phyloP scores from a whole-genome alignment of 2,113 vertebrate genomes.

The Tyto alba region DNA sequence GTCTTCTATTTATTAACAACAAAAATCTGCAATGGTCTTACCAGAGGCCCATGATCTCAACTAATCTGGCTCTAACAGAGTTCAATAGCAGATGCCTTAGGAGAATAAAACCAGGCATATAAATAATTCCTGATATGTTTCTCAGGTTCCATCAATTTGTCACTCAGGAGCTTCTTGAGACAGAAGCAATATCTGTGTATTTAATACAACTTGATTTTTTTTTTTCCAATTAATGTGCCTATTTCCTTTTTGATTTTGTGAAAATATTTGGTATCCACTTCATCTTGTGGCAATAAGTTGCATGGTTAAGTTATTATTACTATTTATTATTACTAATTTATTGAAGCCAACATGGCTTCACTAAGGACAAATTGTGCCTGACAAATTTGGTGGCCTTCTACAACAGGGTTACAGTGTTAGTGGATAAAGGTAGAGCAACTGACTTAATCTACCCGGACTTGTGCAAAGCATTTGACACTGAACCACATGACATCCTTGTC shows the following conservation, averaged over 20 bases:
- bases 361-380: too few relatives aligned
- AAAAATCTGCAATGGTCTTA: neutral
- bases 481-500: too few relatives aligned
- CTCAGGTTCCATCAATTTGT: neutral
- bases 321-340: neutral
- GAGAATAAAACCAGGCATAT: neutral
- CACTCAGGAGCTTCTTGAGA: neutral
- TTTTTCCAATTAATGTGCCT: neutral
- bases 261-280: neutral
- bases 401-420: too few relatives aligned
- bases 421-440: too few relatives aligned
- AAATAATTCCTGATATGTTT: neutral
- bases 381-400: too few relatives aligned
- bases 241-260: constrained; percentile 13
- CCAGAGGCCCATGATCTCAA: neutral
- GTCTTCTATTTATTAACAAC: neutral
- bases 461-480: too few relatives aligned
- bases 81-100: neutral
- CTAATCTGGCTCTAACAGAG: neutral
- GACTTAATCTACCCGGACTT: too few relatives aligned
- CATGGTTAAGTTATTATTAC: neutral
- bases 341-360: too few relatives aligned
- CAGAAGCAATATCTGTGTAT: neutral
- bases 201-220: neutral
- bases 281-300: neutral